Percentiles rank a stretch among this genome's conserved stretches.
Conservation (phyloP, 1,140 invertebrate species). For the Calosoma granatense region DNA sequence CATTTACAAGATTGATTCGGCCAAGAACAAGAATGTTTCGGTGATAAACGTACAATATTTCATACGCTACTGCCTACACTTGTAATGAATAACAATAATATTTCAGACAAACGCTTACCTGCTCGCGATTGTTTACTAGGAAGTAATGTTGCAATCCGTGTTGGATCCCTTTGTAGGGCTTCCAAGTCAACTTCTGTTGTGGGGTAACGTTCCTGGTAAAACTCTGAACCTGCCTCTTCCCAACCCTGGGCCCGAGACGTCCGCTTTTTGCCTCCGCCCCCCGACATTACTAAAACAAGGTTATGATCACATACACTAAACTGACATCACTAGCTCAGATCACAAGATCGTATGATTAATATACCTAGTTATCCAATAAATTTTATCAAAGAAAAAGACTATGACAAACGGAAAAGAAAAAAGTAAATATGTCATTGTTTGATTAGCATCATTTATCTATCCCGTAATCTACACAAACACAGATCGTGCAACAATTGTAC, state of each 20-base stretch:
- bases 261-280: constrained; percentile 45
- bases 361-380: too few species aligned
- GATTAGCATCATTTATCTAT: too few species aligned
- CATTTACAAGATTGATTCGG: too few species aligned
- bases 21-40: too few species aligned
- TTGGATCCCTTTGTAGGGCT: constrained; percentile 53
- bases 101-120: constrained; percentile 39
- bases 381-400: too few species aligned
- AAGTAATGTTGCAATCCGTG: constrained; percentile 60
- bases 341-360: too few species aligned
- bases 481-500: background rate
- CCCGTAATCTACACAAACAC: too few species aligned
- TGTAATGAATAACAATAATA: too few species aligned
- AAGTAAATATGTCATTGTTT: too few species aligned
- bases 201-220: constrained; percentile 77
- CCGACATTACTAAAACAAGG: constrained; percentile 41
- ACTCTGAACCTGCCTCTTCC: constrained; percentile 77
- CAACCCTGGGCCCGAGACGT: constrained; percentile 49
- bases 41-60: too few species aligned
- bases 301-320: background rate
- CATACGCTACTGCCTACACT: too few species aligned
- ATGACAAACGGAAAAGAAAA: too few species aligned
- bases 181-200: constrained; percentile 54
- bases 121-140: constrained; percentile 66
- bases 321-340: background rate